A percentile compares a stretch with the other conserved stretches of the same genome.
phyloP scores from a whole-genome alignment of 2,888 invertebrate species.

The Drosophila multiciliata region DNA sequence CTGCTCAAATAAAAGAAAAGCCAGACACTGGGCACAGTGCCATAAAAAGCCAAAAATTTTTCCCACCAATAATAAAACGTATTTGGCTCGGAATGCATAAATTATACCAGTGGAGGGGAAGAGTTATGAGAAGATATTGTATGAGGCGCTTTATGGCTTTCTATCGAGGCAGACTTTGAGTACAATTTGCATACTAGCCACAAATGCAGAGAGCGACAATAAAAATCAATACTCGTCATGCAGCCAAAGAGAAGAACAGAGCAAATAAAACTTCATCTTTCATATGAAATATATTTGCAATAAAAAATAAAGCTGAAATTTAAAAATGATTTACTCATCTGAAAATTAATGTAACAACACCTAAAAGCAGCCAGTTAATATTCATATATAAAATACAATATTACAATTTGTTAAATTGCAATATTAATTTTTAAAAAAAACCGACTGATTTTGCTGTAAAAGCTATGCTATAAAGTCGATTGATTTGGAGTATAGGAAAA shows the following conservation, averaged over 20 bases:
- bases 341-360: background rate
- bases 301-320: background rate
- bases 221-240: constrained; percentile 30
- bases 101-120: constrained; percentile 1
- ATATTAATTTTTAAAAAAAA: no score
- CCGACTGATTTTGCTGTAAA: no score
- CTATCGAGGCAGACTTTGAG: constrained; percentile 1
- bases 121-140: background rate
- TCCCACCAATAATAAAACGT: constrained; percentile 23
- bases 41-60: constrained; percentile 2
- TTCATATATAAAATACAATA: background rate
- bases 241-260: background rate
- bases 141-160: constrained; percentile 1
- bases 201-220: constrained; percentile 1
- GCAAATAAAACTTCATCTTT: background rate
- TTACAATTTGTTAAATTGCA: background rate
- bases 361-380: background rate
- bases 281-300: background rate
- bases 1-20: background rate
- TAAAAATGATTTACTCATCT: background rate
- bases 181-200: constrained; percentile 25
- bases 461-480: no score
- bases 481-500: no score
- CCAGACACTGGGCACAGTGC: constrained; percentile 1
- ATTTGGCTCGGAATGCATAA: constrained; percentile 30